These are phyloP conservation scores for Porites lobata DNA, from an alignment of 92 coral and sea anemone genomes.

Conservation along the genomic window DNA sequence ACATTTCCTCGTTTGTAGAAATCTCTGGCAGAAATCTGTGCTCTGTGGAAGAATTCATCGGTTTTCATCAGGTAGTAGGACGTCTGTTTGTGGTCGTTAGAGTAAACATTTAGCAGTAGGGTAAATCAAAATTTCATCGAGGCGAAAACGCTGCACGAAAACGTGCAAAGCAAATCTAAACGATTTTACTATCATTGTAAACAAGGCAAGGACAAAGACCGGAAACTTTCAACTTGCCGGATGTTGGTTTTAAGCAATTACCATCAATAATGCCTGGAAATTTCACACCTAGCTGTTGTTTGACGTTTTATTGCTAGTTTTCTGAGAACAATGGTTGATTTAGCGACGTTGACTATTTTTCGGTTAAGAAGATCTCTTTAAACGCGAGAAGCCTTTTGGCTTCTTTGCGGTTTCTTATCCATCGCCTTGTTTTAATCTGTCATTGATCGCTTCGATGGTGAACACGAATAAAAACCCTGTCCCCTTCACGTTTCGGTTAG, in stretches of 20 bases:
- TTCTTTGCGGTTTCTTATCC: neutral
- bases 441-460: neutral
- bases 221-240: slow-evolving; percentile 56
- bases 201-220: slow-evolving; percentile 28
- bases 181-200: slow-evolving; percentile 4
- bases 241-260: slow-evolving; percentile 53
- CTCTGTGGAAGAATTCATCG: neutral
- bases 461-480: neutral
- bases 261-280: slow-evolving; percentile 55
- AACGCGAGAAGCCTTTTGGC: neutral
- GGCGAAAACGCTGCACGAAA: too few species aligned
- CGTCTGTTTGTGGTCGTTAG: neutral
- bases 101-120: neutral
- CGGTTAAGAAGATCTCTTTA: neutral
- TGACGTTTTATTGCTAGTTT: slow-evolving; percentile 13
- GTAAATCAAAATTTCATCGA: neutral
- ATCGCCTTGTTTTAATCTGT: neutral
- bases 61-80: neutral
- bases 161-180: neutral
- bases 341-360: neutral
- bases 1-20: neutral
- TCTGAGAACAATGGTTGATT: slow-evolving; percentile 15
- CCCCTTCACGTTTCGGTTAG: neutral
- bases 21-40: neutral
- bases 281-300: slow-evolving; percentile 37